Conservation (phyloP, 2,888 invertebrate species). For the Mesochorus sp. region DNA sequence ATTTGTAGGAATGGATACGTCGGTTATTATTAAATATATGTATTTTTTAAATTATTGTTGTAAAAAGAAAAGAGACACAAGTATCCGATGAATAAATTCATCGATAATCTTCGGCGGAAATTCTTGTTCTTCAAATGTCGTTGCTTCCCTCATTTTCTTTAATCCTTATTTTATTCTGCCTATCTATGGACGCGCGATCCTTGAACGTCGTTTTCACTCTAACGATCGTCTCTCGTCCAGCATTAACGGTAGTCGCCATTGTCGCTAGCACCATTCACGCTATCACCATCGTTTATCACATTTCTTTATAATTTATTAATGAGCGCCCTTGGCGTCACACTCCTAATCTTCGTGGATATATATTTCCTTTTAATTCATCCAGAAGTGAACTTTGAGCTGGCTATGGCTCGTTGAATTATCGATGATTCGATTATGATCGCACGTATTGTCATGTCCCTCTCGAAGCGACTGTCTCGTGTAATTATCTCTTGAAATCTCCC, state of each 20-base stretch:
- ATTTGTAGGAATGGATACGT: constrained; percentile 72
- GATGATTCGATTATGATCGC: no score
- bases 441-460: no score
- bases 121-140: no score
- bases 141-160: not conserved
- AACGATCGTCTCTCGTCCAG: constrained; percentile 16
- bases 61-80: constrained; percentile 22
- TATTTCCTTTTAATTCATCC: no score
- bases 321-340: constrained; percentile 20
- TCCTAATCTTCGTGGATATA: constrained; percentile 16
- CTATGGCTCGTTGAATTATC: no score
- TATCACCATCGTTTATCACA: constrained; percentile 61
- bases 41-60: constrained; percentile 10
- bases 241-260: constrained; percentile 53
- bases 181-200: constrained; percentile 23
- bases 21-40: constrained; percentile 34
- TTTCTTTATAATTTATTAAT: constrained; percentile 37
- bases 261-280: constrained; percentile 43
- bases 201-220: constrained; percentile 49
- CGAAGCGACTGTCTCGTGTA: no score
- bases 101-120: not conserved
- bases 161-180: constrained; percentile 18
- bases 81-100: constrained; percentile 9
- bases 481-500: no score
- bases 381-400: no score